Conservation (phyloP, 2,888 invertebrate genomes). For the Diplolepis rosae region DNA sequence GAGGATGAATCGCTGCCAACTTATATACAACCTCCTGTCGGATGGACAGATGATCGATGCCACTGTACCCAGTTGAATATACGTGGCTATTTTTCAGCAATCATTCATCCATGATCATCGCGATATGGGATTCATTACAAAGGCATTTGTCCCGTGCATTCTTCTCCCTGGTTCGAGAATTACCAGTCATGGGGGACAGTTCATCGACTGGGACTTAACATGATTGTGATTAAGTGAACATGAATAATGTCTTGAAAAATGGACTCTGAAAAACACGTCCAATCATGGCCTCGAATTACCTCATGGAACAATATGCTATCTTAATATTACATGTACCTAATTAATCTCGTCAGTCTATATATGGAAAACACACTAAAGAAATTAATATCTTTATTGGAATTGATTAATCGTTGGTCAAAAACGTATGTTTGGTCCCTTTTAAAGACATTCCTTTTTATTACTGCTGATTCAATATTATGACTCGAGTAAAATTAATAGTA, state of each 20-base stretch:
- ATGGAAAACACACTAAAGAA: too few relatives aligned
- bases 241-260: background rate
- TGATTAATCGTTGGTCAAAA: too few relatives aligned
- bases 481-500: too few relatives aligned
- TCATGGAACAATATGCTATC: too few relatives aligned
- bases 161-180: background rate
- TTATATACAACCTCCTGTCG: slow-evolving; percentile 23
- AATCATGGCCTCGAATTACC: background rate
- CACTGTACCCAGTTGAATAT: slow-evolving; percentile 19
- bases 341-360: too few relatives aligned
- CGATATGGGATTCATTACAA: slow-evolving; percentile 20
- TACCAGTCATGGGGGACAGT: slow-evolving; percentile 26
- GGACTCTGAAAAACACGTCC: background rate
- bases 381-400: too few relatives aligned
- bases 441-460: too few relatives aligned
- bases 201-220: slow-evolving; percentile 26
- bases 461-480: too few relatives aligned
- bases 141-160: slow-evolving; percentile 20
- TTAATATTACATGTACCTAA: background rate
- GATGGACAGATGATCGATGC: slow-evolving; percentile 20
- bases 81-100: slow-evolving; percentile 20
- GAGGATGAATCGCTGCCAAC: slow-evolving; percentile 28
- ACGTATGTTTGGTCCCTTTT: too few relatives aligned
- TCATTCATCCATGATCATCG: slow-evolving; percentile 28
- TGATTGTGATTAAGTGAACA: slow-evolving; percentile 29